Evolutionary conservation across 1,140 invertebrate species (phyloP).

Genomic region (Bathynomus jamesi): DNA sequence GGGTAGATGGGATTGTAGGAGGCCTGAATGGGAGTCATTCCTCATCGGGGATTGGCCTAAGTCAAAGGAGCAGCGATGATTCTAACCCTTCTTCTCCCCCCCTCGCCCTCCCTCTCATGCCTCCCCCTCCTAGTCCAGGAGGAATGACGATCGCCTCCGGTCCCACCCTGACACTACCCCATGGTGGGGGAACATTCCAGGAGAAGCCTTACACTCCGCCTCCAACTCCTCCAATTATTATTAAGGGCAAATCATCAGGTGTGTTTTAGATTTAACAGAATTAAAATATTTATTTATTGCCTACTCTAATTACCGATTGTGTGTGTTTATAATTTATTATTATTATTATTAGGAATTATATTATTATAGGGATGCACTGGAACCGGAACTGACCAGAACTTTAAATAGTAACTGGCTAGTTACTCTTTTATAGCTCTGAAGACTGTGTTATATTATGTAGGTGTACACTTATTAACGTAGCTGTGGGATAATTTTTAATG

Average conservation of each 20-base stretch:
- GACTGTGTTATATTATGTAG: too few relatives aligned
- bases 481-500: too few relatives aligned
- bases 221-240: slow-evolving; percentile 51
- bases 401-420: too few relatives aligned
- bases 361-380: too few relatives aligned
- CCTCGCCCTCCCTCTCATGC: slow-evolving; percentile 38
- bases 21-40: not conserved
- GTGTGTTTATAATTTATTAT: too few relatives aligned
- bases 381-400: too few relatives aligned
- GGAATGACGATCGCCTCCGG: slow-evolving; percentile 38
- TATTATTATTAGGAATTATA: too few relatives aligned
- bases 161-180: slow-evolving; percentile 18
- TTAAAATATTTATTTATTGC: too few relatives aligned
- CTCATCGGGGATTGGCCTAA: not conserved
- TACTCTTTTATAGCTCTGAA: too few relatives aligned
- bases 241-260: slow-evolving; percentile 45
- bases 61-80: slow-evolving; percentile 35
- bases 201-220: slow-evolving; percentile 50
- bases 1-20: slow-evolving; percentile 5
- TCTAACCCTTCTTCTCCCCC: slow-evolving; percentile 41
- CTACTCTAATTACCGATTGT: too few relatives aligned
- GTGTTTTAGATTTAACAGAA: too few relatives aligned
- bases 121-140: slow-evolving; percentile 39
- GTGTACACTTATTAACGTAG: too few relatives aligned
- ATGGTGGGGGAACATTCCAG: slow-evolving; percentile 16